Evolutionary conservation across 2,113 vertebrate species (phyloP).

Genomic region (Mustela nigripes): DNA sequence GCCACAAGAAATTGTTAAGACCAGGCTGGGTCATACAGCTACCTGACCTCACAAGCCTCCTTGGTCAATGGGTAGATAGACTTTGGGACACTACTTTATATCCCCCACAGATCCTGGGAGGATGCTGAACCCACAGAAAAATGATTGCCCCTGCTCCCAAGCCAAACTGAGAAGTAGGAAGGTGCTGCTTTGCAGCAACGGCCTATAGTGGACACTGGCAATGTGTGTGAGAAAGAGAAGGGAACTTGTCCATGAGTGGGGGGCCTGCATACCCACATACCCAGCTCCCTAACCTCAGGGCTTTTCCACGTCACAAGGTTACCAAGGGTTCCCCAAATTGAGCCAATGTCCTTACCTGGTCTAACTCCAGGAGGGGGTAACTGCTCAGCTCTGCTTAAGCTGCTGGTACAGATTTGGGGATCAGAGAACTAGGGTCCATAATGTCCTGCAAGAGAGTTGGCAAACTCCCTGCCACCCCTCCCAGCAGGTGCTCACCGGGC

Average conservation of each 20-base stretch:
- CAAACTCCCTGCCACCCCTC: neutral
- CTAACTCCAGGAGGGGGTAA: neutral
- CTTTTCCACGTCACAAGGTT: neutral
- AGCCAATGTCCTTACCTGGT: neutral
- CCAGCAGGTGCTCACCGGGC: neutral
- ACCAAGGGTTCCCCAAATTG: slow-evolving; percentile 2
- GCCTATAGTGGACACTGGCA: neutral
- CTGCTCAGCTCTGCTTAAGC: neutral
- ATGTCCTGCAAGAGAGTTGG: neutral
- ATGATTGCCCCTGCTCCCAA: neutral
- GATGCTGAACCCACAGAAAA: neutral
- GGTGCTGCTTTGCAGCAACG: neutral
- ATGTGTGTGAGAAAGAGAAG: neutral
- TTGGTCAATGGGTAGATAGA: neutral
- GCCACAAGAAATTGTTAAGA: neutral
- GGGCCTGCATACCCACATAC: rapidly evolving
- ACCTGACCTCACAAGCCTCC: too few species aligned
- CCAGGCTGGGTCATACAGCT: neutral
- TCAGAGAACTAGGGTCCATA: neutral
- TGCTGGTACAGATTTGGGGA: neutral
- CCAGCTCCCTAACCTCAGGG: neutral
- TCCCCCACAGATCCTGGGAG: neutral
- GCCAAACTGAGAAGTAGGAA: neutral
- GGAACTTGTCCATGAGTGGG: rapidly evolving
- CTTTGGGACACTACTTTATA: neutral